Conservation (phyloP, 2,797 vertebrate genomes). For the Rhincodon typus region DNA sequence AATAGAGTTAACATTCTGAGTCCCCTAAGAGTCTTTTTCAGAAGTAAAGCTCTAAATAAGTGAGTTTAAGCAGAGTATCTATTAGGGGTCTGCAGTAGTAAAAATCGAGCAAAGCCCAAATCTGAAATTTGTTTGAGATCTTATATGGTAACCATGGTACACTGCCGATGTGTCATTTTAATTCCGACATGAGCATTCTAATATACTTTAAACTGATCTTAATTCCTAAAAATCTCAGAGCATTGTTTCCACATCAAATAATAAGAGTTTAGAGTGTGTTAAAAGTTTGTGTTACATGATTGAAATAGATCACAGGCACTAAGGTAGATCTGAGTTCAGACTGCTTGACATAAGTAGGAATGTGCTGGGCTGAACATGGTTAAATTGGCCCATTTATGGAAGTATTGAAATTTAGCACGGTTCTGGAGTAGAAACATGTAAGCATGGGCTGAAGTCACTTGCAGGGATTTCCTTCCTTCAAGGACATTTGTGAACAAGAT, state of each 20-base stretch:
- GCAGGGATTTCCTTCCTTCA: no score
- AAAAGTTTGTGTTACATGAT: neutral
- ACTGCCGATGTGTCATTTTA: neutral
- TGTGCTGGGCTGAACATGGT: neutral
- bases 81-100: neutral
- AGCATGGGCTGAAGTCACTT: no score
- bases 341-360: no score
- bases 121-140: neutral
- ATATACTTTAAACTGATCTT: neutral
- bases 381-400: neutral
- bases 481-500: no score
- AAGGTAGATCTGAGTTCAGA: neutral
- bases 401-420: no score
- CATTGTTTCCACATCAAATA: neutral
- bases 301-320: neutral
- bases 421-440: neutral
- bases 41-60: neutral
- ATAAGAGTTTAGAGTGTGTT: neutral
- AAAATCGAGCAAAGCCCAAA: neutral
- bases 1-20: no score
- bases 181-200: neutral
- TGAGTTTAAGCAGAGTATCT: neutral
- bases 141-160: neutral
- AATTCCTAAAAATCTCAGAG: neutral
- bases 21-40: no score